phyloP scores from a whole-genome alignment of 2,888 invertebrate species.

The Lochmaea crataegi region DNA sequence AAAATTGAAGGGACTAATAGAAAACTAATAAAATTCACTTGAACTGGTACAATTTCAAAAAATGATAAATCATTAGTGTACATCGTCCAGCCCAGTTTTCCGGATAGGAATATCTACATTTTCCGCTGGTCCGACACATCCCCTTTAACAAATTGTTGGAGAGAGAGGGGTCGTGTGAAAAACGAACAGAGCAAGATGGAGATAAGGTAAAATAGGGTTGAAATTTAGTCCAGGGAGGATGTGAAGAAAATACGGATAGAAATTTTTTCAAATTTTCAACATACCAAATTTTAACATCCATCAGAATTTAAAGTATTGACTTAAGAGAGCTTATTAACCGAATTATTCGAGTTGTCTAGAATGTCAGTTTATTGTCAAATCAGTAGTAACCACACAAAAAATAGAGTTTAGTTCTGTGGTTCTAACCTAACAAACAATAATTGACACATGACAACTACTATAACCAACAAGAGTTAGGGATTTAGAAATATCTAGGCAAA shows the following conservation, averaged over 20 bases:
- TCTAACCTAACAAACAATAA: no score
- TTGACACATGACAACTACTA: no score
- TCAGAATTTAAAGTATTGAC: background rate
- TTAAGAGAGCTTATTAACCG: no score
- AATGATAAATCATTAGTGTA: slow-evolving; percentile 31
- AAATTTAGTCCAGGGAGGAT: slow-evolving; percentile 45
- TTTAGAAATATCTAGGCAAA: no score
- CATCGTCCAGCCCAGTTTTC: slow-evolving; percentile 31
- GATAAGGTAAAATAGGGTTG: slow-evolving; percentile 49
- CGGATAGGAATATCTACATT: slow-evolving; percentile 36
- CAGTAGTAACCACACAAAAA: no score
- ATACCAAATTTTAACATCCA: background rate
- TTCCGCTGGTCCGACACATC: slow-evolving; percentile 40
- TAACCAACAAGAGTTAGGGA: no score
- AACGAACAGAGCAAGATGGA: slow-evolving; percentile 36
- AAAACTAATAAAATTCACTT: slow-evolving; percentile 18
- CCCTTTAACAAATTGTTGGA: slow-evolving; percentile 53
- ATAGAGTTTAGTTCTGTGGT: no score
- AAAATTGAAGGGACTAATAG: slow-evolving; percentile 3
- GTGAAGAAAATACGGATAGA: slow-evolving; percentile 15
- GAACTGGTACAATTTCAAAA: slow-evolving; percentile 17
- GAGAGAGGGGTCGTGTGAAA: slow-evolving; percentile 45
- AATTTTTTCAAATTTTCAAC: background rate
- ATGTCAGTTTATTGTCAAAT: no score
- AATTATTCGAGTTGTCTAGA: no score